Evolutionary conservation across 2,888 invertebrate species (phyloP), one percentile per base, ranked within the genome.

Genomic region (Scaptomyza cyrtandrae): DNA sequence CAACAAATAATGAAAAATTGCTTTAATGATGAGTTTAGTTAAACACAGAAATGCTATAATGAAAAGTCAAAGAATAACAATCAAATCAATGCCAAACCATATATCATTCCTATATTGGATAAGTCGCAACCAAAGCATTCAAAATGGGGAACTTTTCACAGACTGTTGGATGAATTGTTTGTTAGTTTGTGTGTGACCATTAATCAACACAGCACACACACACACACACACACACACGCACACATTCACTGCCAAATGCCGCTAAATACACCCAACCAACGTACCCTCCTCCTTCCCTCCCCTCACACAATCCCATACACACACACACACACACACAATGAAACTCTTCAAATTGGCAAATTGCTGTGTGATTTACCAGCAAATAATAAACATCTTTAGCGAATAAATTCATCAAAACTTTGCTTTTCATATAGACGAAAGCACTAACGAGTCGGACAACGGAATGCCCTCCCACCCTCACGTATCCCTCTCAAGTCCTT

Each of bases 311-410:
- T 4, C 33, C 10, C 10, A 5, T 6, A 35, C 50, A 44, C 14
- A 37, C 16, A 35, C 14, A 46, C 35, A 41, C 41, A 11, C 43
- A 29, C 35, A 57, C 50, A 64, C 44, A 19, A 60, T 63, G 55
- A 46, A 71, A 72, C 67, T 77, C 63, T 84, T 81, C 65, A 80
- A 89, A 88, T 88, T 89, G 86, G 84, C 84, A 89, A 87, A 88
- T 89, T 89, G 83, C 77, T 83, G 85, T 86, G 85, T 89, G 88
- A 88, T 84, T 89, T 86, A 86, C 71, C 81, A 78, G 75, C 84
- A 88, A 89, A 89, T 88, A 89, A 89, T 89, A 89, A 88, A 86
- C 86, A 88, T 89, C 78, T 85, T 88, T 88, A 88, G 88, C 84
- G 80, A 86, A 84, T 86, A 86, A 84, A 88, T 84, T 88, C 84